These are phyloP conservation scores for Girardinichthys multiradiatus DNA, from an alignment of 2,113 vertebrate species.

Conservation along the genomic window DNA sequence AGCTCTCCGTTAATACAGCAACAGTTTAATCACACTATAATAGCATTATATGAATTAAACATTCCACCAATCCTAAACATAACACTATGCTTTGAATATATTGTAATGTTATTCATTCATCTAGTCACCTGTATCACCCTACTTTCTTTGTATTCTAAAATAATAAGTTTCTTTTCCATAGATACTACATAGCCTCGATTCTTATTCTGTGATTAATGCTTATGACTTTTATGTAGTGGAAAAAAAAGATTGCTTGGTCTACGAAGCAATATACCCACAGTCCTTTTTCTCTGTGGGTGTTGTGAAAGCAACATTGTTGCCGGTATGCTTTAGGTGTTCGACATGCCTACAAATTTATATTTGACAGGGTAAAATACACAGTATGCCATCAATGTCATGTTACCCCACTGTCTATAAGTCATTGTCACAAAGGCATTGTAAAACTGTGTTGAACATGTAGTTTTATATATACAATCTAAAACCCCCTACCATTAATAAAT, in stretches of 20 bases:
- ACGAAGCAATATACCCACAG: not conserved
- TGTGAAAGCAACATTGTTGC: not conserved
- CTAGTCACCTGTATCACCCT: not conserved
- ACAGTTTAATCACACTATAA: too few species aligned
- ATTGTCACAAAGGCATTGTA: constrained; percentile 39
- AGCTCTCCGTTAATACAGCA: too few species aligned
- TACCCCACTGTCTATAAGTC: constrained; percentile 25
- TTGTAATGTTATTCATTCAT: not conserved
- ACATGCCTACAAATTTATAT: constrained; percentile 1
- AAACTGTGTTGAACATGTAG: constrained; percentile 37
- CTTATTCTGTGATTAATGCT: not conserved
- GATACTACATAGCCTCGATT: not conserved
- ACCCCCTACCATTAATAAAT: constrained; percentile 62
- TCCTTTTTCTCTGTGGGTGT: not conserved
- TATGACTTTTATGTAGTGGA: not conserved
- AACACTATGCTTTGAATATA: not conserved
- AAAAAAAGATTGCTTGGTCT: too few species aligned
- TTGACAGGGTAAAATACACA: constrained; percentile 6
- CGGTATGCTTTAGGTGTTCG: not conserved
- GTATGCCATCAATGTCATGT: constrained; percentile 36
- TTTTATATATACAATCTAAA: constrained; percentile 39
- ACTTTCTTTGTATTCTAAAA: not conserved
- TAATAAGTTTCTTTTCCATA: not conserved
- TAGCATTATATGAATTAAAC: too few species aligned
- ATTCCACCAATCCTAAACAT: not conserved